These are phyloP conservation scores for Synanthedon myopaeformis DNA, from an alignment of 2,888 invertebrate species.

Conservation along the genomic window DNA sequence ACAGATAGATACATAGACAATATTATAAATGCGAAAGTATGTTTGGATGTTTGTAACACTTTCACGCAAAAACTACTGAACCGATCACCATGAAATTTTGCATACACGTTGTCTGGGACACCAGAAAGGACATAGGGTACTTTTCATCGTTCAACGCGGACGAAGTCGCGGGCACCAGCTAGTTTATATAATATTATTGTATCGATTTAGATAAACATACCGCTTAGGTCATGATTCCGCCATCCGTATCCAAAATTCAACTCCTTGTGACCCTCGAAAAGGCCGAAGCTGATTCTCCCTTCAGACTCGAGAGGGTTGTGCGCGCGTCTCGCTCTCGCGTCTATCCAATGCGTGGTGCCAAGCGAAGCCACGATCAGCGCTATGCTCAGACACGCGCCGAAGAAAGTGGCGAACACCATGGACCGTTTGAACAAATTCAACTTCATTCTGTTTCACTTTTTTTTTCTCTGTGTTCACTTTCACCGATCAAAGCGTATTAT, in stretches of 20 bases:
- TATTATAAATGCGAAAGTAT: no score
- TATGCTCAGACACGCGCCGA: conserved; percentile 81
- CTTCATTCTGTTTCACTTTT: conserved; percentile 43
- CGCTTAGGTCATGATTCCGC: conserved; percentile 80
- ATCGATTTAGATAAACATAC: conserved; percentile 73
- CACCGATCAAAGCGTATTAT: conserved; percentile 13
- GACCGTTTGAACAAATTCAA: conserved; percentile 80
- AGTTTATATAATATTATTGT: no score
- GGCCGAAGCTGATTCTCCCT: conserved; percentile 84
- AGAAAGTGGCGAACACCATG: conserved; percentile 85
- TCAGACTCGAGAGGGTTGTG: conserved; percentile 76
- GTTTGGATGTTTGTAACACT: no score
- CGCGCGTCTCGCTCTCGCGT: conserved; percentile 77
- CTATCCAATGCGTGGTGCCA: conserved; percentile 87
- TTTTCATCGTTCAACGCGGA: no score
- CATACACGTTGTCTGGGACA: no score
- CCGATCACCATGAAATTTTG: no score
- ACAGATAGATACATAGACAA: no score
- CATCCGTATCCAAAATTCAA: conserved; percentile 83
- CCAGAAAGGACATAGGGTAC: no score
- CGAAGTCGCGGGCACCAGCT: neutral
- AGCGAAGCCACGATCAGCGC: conserved; percentile 84
- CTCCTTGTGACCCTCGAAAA: conserved; percentile 87
- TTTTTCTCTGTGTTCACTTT: conserved; percentile 19
- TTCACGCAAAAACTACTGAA: no score